These are phyloP conservation scores for Cyprichromis sp. DNA, from an alignment of 2,113 vertebrate species.

Conservation along the genomic window DNA sequence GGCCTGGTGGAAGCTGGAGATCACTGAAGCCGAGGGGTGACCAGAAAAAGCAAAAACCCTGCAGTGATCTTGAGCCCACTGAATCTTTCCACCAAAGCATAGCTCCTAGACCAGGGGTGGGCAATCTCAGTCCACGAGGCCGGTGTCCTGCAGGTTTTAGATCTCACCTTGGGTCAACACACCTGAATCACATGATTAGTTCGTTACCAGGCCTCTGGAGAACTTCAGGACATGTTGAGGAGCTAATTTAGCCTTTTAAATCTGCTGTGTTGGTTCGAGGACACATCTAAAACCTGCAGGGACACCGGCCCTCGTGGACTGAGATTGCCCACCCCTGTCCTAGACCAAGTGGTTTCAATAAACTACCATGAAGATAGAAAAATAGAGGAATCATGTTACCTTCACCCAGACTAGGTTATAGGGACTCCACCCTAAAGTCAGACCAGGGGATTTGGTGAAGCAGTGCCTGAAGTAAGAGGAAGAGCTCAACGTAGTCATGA, in stretches of 20 bases:
- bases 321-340: not conserved
- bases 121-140: not conserved
- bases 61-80: not conserved
- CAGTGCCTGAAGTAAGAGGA: not conserved
- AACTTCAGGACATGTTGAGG: not conserved
- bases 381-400: not conserved
- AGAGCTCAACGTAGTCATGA: not conserved
- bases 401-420: not conserved
- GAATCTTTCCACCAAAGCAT: not conserved
- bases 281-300: not conserved
- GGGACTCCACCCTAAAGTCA: not conserved
- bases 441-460: not conserved
- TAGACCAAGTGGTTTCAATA: not conserved
- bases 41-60: not conserved
- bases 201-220: rapidly evolving
- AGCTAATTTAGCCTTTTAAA: rapidly evolving
- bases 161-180: not conserved
- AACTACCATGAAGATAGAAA: not conserved
- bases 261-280: rapidly evolving
- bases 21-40: not conserved
- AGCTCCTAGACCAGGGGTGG: not conserved
- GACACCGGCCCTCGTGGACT: rapidly evolving
- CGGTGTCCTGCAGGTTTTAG: not conserved
- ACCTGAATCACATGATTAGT: rapidly evolving
- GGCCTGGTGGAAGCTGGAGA: not conserved